phyloP scores from a whole-genome alignment of 2,113 vertebrate species.

The Copsychus sechellarum region DNA sequence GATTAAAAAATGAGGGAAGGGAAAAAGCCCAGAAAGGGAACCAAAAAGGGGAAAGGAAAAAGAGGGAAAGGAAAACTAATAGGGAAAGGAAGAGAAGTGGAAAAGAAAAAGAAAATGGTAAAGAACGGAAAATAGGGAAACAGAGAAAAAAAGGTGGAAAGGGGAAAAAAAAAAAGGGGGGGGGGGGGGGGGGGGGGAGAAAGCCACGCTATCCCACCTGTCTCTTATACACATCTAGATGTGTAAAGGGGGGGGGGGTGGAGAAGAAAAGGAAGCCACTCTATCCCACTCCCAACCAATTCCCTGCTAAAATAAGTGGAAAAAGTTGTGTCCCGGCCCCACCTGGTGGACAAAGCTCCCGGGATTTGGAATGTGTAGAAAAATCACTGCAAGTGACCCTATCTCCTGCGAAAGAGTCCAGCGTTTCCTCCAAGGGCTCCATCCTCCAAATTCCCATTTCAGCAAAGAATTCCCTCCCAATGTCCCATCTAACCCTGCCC shows the following conservation, averaged over 20 bases:
- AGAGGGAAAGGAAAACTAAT: background rate
- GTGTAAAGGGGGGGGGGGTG: too few species aligned
- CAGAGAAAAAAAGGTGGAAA: too few species aligned
- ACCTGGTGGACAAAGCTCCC: background rate
- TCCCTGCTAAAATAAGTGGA: rapidly evolving
- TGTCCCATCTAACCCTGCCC: rapidly evolving
- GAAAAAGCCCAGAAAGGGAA: too few species aligned
- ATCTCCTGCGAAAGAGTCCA: rapidly evolving
- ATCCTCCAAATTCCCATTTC: background rate
- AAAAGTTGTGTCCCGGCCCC: background rate
- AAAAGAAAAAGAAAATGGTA: background rate
- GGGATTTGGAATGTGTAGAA: rapidly evolving
- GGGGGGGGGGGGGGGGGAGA: rapidly evolving
- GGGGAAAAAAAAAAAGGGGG: too few species aligned
- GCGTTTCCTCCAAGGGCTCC: too few species aligned
- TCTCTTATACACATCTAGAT: too few species aligned
- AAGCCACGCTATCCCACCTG: too few species aligned
- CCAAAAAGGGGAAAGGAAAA: too few species aligned
- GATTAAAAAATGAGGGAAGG: too few species aligned
- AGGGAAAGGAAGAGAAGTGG: too few species aligned
- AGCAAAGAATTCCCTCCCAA: background rate
- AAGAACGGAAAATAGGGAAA: too few species aligned
- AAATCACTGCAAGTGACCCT: rapidly evolving
- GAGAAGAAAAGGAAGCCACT: background rate
- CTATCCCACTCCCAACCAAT: too few species aligned